Evolutionary conservation across 2,113 vertebrate species (phyloP), one percentile per base, ranked within the genome.

Genomic region (Mixornis gularis): DNA sequence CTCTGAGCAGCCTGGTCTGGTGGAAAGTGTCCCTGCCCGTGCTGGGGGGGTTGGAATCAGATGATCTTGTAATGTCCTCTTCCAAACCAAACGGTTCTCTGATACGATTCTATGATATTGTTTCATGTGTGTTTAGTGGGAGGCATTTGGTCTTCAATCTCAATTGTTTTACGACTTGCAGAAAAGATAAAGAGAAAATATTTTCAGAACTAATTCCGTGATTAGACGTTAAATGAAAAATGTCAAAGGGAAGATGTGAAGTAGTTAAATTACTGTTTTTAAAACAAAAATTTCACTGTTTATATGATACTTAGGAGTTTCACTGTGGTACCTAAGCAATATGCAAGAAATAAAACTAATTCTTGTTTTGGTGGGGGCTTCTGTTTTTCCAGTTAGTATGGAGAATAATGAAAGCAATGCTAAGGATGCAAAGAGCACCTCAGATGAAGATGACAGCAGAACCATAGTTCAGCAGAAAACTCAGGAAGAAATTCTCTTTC

Each of bases 401-500:
- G 99, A 99, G 73, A 91, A 74, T 24, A 94, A 82, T 27, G 46
- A 62, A 43, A 79, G 96, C 36, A 46, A 62, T 6, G 17, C 86
- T 19, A 94, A 94, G 51, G 94, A 90, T 12, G 51, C 51, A 0
- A 92, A 90, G 73, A 83, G 26, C 15, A 1, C 18, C 30, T 68
- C 26, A 0, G 44, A 63, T 25, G 70, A 83, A 62, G 93, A n/a
- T 6, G 95, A 80, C 7, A 56, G 43, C 1, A 18, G 55, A n/a
- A 55, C 30, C 12, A 0, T 19, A 38, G 69, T 22, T 13, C 63
- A 95, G 2, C 73, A 62, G 27, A 95, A 72, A 38, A 58, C 78
- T 29, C 94, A 85, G 46, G 96, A 95, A 36, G 98, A 98, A 49
- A 43, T 95, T 30, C 79, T 98, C 3, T 97, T 97, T 71, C 98